Evolutionary conservation across 2,888 invertebrate species (phyloP).

Genomic region (Drosophila mimica): DNA sequence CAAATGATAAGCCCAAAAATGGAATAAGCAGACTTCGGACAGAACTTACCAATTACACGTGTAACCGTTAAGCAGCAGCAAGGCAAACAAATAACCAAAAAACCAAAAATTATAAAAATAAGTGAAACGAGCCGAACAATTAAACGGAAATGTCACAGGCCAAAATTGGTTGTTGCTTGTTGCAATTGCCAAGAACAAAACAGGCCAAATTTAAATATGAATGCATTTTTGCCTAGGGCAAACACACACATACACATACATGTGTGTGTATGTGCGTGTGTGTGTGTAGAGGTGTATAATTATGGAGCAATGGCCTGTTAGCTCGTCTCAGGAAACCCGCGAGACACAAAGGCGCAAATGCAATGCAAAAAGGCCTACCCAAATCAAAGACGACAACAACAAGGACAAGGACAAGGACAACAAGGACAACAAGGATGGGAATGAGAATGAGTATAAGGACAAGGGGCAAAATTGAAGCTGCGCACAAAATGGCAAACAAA

Average conservation of each 20-base stretch:
- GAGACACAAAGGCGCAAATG: constrained; percentile 65
- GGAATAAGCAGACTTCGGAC: neutral
- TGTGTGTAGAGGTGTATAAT: constrained; percentile 28
- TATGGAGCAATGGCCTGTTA: constrained; percentile 44
- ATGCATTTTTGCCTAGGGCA: constrained; percentile 56
- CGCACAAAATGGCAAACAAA: constrained; percentile 49
- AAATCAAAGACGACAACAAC: constrained; percentile 64
- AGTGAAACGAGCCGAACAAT: constrained; percentile 47
- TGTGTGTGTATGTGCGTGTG: neutral
- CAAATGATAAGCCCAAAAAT: neutral
- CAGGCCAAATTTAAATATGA: constrained; percentile 56
- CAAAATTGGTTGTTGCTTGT: constrained; percentile 41
- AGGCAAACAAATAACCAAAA: constrained; percentile 18
- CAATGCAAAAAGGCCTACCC: constrained; percentile 63
- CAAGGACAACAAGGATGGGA: constrained; percentile 16
- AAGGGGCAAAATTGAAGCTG: constrained; percentile 32
- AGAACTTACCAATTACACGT: constrained; percentile 30
- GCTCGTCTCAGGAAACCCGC: constrained; percentile 53
- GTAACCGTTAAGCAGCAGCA: constrained; percentile 29
- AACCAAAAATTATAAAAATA: neutral
- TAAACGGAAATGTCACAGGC: constrained; percentile 72
- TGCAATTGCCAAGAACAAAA: constrained; percentile 48
- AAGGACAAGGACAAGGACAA: constrained; percentile 46
- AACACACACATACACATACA: constrained; percentile 5
- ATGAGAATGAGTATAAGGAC: constrained; percentile 40